Evolutionary conservation across 2,113 vertebrate genomes (phyloP).

Genomic region (Diadophis punctatus): DNA sequence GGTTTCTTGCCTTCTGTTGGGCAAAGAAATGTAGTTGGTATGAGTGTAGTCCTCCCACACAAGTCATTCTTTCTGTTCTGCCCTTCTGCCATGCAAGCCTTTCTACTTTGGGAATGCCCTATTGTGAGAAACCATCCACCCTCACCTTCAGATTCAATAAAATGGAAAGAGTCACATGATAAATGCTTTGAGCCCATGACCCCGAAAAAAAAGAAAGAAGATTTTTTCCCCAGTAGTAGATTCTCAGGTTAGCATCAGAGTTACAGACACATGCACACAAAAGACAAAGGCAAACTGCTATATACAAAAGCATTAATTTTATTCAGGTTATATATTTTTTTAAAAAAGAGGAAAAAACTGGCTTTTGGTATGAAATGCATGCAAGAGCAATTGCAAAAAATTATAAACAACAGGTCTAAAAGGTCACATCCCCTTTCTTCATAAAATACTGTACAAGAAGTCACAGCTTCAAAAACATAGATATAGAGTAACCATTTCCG

Average conservation of each 20-base stretch:
- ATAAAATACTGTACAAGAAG: background rate
- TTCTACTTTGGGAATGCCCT: background rate
- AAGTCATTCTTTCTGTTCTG: background rate
- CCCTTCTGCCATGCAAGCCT: background rate
- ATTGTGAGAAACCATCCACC: background rate
- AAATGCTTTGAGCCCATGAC: background rate
- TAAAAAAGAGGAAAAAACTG: background rate
- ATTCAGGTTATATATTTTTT: constrained; percentile 10
- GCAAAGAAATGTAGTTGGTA: background rate
- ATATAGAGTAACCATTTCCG: background rate
- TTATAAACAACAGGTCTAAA: background rate
- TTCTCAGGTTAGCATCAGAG: background rate
- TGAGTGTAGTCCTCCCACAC: background rate
- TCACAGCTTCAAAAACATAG: constrained; percentile 11
- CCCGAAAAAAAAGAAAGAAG: background rate
- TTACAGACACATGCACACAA: background rate
- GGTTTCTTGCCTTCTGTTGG: background rate
- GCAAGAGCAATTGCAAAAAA: background rate
- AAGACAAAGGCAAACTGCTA: background rate
- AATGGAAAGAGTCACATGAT: background rate
- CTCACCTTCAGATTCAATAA: background rate
- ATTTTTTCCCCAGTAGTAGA: background rate
- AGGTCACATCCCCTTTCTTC: background rate
- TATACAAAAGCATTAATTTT: constrained; percentile 23
- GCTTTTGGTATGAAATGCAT: constrained; percentile 24